These are phyloP conservation scores for Turdus rufiventris DNA, from an alignment of 2,113 vertebrate species.

Conservation along the genomic window DNA sequence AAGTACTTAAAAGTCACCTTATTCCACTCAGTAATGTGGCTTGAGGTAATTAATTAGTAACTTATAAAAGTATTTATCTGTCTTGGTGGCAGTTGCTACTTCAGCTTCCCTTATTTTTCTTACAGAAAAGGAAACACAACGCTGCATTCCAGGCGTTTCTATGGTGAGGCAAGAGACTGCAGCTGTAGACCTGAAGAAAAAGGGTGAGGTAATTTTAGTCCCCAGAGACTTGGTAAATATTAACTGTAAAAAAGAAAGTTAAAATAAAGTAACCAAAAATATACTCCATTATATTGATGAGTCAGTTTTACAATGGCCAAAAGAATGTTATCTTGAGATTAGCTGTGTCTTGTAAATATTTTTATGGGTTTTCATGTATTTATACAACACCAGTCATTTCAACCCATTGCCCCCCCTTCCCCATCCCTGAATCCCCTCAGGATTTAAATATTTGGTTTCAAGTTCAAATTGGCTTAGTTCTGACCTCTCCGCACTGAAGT, in stretches of 20 bases:
- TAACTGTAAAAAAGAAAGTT: conserved; percentile 91
- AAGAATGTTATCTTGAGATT: conserved; percentile 70
- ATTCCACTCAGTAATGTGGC: conserved; percentile 18
- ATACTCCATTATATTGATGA: conserved; percentile 66
- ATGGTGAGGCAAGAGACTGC: conserved; percentile 91
- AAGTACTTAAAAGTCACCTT: conserved; percentile 43
- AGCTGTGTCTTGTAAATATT: conserved; percentile 61
- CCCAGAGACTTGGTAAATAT: conserved; percentile 92
- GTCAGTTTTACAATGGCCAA: conserved; percentile 57
- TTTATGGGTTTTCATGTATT: conserved; percentile 57
- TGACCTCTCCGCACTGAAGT: conserved; percentile 13
- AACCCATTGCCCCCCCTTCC: neutral
- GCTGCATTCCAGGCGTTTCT: conserved; percentile 88
- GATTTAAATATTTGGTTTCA: conserved; percentile 59
- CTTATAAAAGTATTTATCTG: conserved; percentile 64
- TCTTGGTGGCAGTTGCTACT: conserved; percentile 72
- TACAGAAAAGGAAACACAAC: conserved; percentile 88
- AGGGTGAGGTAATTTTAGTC: conserved; percentile 92
- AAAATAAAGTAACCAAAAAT: conserved; percentile 66
- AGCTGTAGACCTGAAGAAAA: conserved; percentile 85
- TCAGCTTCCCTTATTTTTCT: conserved; percentile 80
- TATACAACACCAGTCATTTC: conserved; percentile 31
- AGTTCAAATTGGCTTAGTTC: conserved; percentile 25
- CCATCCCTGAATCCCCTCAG: neutral
- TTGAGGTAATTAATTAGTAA: conserved; percentile 67